Percentiles rank a stretch among this genome's conserved stretches.
These are phyloP conservation scores for Punctoribates punctum DNA, from an alignment of 2,888 invertebrate genomes.

Conservation along the genomic window DNA sequence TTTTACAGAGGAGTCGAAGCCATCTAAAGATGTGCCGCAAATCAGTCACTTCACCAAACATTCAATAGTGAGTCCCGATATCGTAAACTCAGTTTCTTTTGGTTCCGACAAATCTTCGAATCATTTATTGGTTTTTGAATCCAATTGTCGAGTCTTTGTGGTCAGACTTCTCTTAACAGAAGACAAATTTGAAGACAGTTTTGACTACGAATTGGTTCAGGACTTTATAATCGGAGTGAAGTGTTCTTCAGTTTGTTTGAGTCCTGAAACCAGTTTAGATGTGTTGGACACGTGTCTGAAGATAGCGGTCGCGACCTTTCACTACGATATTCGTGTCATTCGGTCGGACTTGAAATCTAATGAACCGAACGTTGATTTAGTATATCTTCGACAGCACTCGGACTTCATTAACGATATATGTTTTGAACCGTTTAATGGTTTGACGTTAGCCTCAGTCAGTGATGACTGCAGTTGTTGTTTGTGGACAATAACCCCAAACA, in stretches of 20 bases:
- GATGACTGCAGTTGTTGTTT: slow-evolving; percentile 71
- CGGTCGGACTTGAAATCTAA: neutral
- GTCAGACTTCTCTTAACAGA: slow-evolving; percentile 7
- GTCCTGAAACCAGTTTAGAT: slow-evolving; percentile 38
- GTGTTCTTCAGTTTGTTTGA: slow-evolving; percentile 25
- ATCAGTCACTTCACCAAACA: neutral
- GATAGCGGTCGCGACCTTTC: slow-evolving; percentile 35
- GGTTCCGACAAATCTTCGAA: slow-evolving; percentile 23
- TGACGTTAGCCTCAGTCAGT: slow-evolving; percentile 67
- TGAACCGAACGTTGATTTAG: slow-evolving; percentile 11
- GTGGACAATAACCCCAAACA: slow-evolving; percentile 56
- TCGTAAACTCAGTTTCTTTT: slow-evolving; percentile 33
- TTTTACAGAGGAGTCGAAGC: neutral
- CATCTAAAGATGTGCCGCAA: neutral
- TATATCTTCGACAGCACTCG: slow-evolving; percentile 58
- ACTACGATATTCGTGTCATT: slow-evolving; percentile 37
- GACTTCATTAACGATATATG: slow-evolving; percentile 67
- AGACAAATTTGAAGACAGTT: neutral
- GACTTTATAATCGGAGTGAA: slow-evolving; percentile 38
- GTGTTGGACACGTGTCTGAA: neutral
- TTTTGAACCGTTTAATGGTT: slow-evolving; percentile 65
- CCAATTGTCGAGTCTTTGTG: slow-evolving; percentile 24
- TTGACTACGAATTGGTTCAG: slow-evolving; percentile 38
- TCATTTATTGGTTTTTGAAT: slow-evolving; percentile 29
- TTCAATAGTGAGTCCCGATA: neutral